Evolutionary conservation across 1,140 invertebrate genomes (phyloP).

Genomic region (Macrobrachium nipponense): DNA sequence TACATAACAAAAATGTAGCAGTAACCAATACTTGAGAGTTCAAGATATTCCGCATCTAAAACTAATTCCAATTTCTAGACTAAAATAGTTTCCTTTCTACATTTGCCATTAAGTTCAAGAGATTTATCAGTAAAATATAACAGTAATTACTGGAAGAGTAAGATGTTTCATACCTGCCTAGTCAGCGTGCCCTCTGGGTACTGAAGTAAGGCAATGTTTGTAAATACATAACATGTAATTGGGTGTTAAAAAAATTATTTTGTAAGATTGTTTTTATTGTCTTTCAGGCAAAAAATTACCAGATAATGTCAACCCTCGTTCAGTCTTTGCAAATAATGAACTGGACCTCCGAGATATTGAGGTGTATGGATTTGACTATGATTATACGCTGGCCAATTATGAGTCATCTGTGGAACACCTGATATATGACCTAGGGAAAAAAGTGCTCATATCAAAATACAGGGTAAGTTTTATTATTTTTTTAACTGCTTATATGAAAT

Average conservation of each 20-base stretch:
- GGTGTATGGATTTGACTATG: conserved; percentile 99
- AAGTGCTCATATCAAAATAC: conserved; percentile 87
- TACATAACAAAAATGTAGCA: no score
- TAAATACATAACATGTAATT: neutral
- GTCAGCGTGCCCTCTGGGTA: no score
- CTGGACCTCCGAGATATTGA: conserved; percentile 90
- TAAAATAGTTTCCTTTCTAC: no score
- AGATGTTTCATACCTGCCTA: no score
- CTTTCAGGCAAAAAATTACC: conserved; percentile 85
- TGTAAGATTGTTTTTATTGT: conserved; percentile 12
- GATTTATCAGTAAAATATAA: no score
- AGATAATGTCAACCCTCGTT: conserved; percentile 83
- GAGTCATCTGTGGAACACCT: conserved; percentile 89
- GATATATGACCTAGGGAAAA: conserved; percentile 91
- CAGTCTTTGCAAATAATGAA: conserved; percentile 98
- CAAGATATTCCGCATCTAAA: no score
- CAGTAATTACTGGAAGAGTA: no score
- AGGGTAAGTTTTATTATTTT: conserved; percentile 75
- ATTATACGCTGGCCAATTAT: conserved; percentile 97
- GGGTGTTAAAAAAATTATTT: neutral
- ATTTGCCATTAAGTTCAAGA: no score
- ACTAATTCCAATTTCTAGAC: no score
- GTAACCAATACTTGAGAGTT: no score
- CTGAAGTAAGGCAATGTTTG: no score
- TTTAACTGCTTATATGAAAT: neutral